Conservation (phyloP, 1,140 invertebrate genomes). For the Ceratina calcarata region DNA sequence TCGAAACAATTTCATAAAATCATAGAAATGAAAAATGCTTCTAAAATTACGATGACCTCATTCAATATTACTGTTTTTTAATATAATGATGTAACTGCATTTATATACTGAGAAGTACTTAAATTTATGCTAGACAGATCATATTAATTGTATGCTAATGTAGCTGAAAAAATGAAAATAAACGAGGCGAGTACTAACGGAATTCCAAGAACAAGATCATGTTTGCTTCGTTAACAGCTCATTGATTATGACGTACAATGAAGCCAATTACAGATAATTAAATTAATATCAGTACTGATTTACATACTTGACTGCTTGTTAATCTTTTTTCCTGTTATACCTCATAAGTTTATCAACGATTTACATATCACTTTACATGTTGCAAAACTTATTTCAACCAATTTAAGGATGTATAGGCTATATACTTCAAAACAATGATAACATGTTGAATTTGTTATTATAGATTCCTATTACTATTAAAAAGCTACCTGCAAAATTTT, state of each 20-base stretch:
- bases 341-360: not conserved
- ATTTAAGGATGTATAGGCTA: no score
- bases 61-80: no score
- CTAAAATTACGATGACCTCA: no score
- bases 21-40: no score
- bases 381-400: no score
- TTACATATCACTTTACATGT: not conserved
- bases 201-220: not conserved
- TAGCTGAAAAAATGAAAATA: not conserved
- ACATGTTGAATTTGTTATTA: no score
- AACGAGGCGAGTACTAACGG: constrained; percentile 21
- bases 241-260: not conserved
- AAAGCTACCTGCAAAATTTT: no score
- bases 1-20: no score
- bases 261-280: no score
- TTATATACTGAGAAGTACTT: not conserved
- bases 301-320: not conserved
- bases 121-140: not conserved
- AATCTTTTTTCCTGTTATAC: not conserved
- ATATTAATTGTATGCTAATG: constrained; percentile 12
- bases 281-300: no score
- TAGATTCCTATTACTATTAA: no score
- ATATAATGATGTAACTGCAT: not conserved
- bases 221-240: not conserved
- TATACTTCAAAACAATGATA: no score